Evolutionary conservation across 92 coral and sea anemone species (phyloP).

Genomic region (Umimayanthus chanpuru): DNA sequence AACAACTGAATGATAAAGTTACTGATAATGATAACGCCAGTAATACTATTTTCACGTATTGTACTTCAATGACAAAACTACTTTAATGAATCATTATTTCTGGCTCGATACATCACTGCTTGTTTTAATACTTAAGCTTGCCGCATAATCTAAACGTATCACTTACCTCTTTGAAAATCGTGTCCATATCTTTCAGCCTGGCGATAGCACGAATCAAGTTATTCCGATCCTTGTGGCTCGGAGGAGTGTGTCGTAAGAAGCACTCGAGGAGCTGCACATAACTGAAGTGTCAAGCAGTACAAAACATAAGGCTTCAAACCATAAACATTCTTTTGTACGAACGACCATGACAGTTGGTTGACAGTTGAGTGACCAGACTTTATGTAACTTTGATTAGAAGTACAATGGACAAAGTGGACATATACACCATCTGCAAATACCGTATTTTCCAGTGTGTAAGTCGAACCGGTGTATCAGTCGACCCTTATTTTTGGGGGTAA

Average conservation of each 20-base stretch:
- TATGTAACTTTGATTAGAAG: too few species aligned
- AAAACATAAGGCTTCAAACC: neutral
- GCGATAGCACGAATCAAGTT: slow-evolving; percentile 71
- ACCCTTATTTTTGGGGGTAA: too few species aligned
- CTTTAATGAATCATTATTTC: too few species aligned
- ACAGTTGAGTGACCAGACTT: neutral
- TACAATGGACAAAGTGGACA: too few species aligned
- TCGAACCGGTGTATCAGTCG: too few species aligned
- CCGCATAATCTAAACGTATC: neutral
- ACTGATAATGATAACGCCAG: too few species aligned
- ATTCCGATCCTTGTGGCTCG: slow-evolving; percentile 82
- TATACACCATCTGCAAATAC: too few species aligned
- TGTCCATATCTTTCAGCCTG: slow-evolving; percentile 73
- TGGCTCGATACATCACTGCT: too few species aligned
- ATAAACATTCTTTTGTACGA: neutral
- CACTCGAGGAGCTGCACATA: slow-evolving; percentile 85
- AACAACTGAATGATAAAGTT: too few species aligned
- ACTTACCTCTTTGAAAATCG: slow-evolving; percentile 84
- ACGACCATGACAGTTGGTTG: neutral
- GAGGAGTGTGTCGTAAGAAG: slow-evolving; percentile 77
- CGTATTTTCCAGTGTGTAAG: too few species aligned
- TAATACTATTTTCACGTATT: too few species aligned
- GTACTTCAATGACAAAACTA: too few species aligned
- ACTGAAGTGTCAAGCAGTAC: slow-evolving; percentile 41
- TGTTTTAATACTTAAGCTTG: neutral